Base-by-base conservation (phyloP, 2,888 invertebrate species). In the Ichneumoninae sp. region DNA sequence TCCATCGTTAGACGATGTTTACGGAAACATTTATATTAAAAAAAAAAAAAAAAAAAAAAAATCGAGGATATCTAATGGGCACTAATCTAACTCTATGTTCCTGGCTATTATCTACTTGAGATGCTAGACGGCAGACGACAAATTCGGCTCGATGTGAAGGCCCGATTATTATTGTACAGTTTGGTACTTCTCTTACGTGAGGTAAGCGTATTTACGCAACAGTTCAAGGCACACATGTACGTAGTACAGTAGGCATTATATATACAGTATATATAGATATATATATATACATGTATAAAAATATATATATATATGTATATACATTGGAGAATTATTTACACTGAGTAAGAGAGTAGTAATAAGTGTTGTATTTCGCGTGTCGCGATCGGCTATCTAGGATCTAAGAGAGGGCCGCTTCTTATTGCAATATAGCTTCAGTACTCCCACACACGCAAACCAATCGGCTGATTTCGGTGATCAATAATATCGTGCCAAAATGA, bases 361-460 rank as follows among this genome's bases (percentile, higher is more conserved):
- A 62, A 16, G 33, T 5, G 33, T 62, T 6, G 30, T 83, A 62
- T 69, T 40, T 71, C 71, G 72, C 36, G 62, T 81, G 70, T 76
- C 80, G 80, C 83, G 80, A 83, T 83, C 83, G 83, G 71, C 83
- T 80, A 80, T 85, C 79, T 86, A 86, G 81, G 81, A 82, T 79
- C 84, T 83, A 88, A 76, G 76, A 84, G 87, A 78, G 79, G 76
- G 82, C 83, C 77, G 80, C 80, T 80, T 81, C 74, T 76, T 71
- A 52, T 44, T 65, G 69, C 69, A 80, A 82, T 79, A 74, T 36
- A 71, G 77, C 77, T 82, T 72, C 78, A 83, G 70, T 86, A 88
- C 86, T 88, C 86, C 86, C 87, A 89, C 89, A 88, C 89, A 88
- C 90, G 86, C 88, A 89, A 90, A 88, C 85, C 84, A 89, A 90